A percentile compares a stretch with the other conserved stretches of the same genome.
phyloP scores from a whole-genome alignment of 2,113 vertebrate genomes.

The Eulemur macaco region DNA sequence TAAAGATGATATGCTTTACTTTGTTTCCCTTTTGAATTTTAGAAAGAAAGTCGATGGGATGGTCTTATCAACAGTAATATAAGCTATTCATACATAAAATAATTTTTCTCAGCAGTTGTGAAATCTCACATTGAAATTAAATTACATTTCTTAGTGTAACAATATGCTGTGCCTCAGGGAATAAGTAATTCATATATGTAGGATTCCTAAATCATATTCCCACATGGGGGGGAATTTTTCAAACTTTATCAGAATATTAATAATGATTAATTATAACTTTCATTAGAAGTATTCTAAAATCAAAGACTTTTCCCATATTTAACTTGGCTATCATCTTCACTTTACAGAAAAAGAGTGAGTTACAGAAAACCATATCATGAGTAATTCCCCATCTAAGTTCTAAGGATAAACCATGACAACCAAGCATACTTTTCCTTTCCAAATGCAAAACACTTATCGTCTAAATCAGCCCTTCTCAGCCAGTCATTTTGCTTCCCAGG shows the following conservation, averaged over 20 bases:
- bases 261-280: neutral
- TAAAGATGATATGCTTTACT: neutral
- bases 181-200: neutral
- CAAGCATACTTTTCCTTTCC: neutral
- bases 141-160: neutral
- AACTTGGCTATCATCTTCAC: neutral
- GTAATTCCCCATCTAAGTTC: neutral
- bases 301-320: neutral
- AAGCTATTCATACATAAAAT: neutral
- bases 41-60: neutral
- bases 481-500: neutral
- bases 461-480: neutral
- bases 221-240: neutral
- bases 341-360: neutral
- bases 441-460: neutral
- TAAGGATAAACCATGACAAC: neutral
- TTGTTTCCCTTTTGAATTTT: neutral
- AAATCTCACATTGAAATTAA: slow-evolving; percentile 11
- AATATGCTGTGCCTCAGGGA: neutral
- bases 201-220: neutral
- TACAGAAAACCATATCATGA: neutral
- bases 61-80: neutral
- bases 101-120: neutral
- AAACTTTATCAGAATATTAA: neutral
- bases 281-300: neutral